Percentiles rank a stretch among this genome's conserved stretches.
Evolutionary conservation across 2,797 vertebrate species (phyloP).

Genomic region (Synanceia verrucosa): DNA sequence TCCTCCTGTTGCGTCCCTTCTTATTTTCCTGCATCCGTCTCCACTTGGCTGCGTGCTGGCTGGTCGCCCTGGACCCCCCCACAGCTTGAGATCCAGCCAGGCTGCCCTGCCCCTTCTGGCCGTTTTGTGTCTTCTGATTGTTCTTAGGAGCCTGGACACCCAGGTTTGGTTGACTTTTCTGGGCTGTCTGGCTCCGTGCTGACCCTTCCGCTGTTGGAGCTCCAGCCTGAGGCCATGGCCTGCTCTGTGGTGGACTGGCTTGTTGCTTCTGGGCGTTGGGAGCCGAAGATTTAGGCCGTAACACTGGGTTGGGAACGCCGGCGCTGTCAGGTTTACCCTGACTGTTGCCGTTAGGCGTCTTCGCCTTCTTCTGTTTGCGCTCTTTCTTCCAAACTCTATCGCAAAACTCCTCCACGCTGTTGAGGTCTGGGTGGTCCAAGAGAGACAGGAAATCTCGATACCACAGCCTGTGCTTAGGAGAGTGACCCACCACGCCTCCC

Average conservation of each 20-base stretch:
- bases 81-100: slow-evolving; percentile 77
- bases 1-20: slow-evolving; percentile 98
- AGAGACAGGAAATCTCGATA: slow-evolving; percentile 98
- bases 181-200: slow-evolving; percentile 47
- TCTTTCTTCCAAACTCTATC: slow-evolving; percentile 99
- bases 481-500: slow-evolving; percentile 80
- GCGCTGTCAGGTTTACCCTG: slow-evolving; percentile 47
- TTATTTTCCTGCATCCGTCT: slow-evolving; percentile 97
- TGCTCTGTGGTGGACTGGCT: slow-evolving; percentile 60
- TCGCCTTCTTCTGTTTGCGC: slow-evolving; percentile 91
- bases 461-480: slow-evolving; percentile 94
- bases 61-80: slow-evolving; percentile 76
- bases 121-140: slow-evolving; percentile 67
- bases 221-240: slow-evolving; percentile 61
- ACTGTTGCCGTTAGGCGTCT: slow-evolving; percentile 66
- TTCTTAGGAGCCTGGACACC: slow-evolving; percentile 59
- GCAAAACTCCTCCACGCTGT: slow-evolving; percentile 98
- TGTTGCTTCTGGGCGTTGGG: slow-evolving; percentile 77
- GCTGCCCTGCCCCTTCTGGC: slow-evolving; percentile 84
- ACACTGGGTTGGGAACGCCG: slow-evolving; percentile 4
- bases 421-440: slow-evolving; percentile 95
- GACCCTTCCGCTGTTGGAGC: slow-evolving; percentile 47
- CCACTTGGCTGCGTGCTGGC: slow-evolving; percentile 90
- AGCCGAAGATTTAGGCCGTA: slow-evolving; percentile 55
- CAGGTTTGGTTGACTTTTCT: slow-evolving; percentile 53